These are phyloP conservation scores for Sebastes paucispinis DNA, from an alignment of 2,797 vertebrate genomes.

Conservation along the genomic window DNA sequence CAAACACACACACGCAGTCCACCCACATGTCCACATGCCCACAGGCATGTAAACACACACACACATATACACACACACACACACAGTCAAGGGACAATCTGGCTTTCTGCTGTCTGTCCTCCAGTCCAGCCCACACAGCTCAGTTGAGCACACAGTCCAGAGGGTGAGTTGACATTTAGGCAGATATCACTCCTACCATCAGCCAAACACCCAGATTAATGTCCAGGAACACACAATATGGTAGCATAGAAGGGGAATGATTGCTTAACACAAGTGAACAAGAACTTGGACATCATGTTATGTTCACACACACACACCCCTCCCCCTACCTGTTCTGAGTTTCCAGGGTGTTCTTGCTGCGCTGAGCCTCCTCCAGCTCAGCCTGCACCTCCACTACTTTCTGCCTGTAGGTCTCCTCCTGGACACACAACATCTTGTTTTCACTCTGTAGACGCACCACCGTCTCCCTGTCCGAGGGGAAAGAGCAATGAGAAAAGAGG, in stretches of 20 bases:
- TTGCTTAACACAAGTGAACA: slow-evolving; percentile 14
- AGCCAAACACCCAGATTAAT: slow-evolving; percentile 63
- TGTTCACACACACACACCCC: not conserved
- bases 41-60: slow-evolving; percentile 64
- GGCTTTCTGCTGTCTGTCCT: slow-evolving; percentile 77
- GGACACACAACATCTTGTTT: slow-evolving; percentile 89
- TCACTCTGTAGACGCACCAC: slow-evolving; percentile 88
- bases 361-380: slow-evolving; percentile 88
- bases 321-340: slow-evolving; percentile 84
- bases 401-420: slow-evolving; percentile 86
- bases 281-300: not conserved
- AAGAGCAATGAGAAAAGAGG: not conserved
- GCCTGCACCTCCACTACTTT: slow-evolving; percentile 81
- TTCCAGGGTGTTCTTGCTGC: slow-evolving; percentile 85
- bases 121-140: slow-evolving; percentile 76
- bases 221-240: slow-evolving; percentile 71
- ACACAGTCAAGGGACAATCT: slow-evolving; percentile 76
- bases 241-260: slow-evolving; percentile 25
- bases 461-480: slow-evolving; percentile 82
- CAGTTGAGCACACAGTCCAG: slow-evolving; percentile 72
- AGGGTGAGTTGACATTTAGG: slow-evolving; percentile 81
- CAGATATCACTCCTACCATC: slow-evolving; percentile 70
- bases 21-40: slow-evolving; percentile 75
- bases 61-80: slow-evolving; percentile 31
- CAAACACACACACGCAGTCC: slow-evolving; percentile 33